Evolutionary conservation across 30 jellyfish, hydroid and myxozoan genomes (phyloP).

Genomic region (Haliclystus octoradiatus): DNA sequence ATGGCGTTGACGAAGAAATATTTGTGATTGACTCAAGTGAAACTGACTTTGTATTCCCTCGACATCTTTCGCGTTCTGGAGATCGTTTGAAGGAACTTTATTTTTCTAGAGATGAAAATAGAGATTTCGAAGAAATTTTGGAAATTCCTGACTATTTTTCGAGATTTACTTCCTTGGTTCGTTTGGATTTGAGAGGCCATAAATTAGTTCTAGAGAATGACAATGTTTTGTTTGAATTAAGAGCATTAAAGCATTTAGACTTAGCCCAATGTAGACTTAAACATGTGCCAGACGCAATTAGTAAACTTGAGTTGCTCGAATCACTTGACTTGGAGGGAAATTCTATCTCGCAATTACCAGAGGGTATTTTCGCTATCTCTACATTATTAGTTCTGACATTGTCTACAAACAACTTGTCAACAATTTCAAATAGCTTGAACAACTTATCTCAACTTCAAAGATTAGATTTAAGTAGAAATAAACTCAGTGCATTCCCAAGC

Average conservation of each 20-base stretch:
- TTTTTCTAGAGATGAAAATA: neutral
- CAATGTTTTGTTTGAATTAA: neutral
- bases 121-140: constrained; percentile 5
- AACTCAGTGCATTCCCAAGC: neutral
- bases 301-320: neutral
- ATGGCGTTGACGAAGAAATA: neutral
- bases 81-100: neutral
- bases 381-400: constrained; percentile 20
- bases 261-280: neutral
- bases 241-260: neutral
- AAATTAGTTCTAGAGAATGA: neutral
- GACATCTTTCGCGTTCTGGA: neutral
- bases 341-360: constrained; percentile 12
- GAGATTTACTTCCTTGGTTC: constrained; percentile 2
- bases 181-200: constrained; percentile 40
- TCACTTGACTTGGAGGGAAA: constrained; percentile 31
- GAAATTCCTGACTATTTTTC: constrained; percentile 33
- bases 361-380: constrained; percentile 9
- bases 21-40: neutral
- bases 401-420: constrained; percentile 21
- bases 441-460: neutral
- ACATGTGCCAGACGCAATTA: neutral
- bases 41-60: neutral
- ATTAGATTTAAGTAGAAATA: constrained; percentile 18
- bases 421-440: constrained; percentile 27